Conservation (phyloP, 2,797 vertebrate genomes). For the Pristis pectinata region DNA sequence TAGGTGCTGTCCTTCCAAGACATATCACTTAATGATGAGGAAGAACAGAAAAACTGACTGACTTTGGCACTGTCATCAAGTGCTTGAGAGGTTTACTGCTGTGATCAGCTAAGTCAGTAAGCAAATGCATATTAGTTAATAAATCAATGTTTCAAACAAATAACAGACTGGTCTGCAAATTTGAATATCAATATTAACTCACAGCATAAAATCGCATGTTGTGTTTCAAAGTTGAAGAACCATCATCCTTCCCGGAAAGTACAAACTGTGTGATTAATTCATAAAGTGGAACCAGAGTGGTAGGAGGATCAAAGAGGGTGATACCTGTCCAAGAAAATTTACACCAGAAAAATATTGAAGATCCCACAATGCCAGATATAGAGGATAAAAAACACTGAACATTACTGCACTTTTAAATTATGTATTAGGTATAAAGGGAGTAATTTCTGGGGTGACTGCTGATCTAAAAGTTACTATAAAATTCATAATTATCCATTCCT, state of each 20-base stretch:
- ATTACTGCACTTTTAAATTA: background rate
- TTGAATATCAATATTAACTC: conserved; percentile 48
- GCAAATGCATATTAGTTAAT: background rate
- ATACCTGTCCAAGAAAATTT: conserved; percentile 64
- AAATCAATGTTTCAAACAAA: background rate
- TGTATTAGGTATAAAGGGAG: background rate
- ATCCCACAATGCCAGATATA: background rate
- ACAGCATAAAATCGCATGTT: conserved; percentile 93
- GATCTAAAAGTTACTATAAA: background rate
- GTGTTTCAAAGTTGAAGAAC: conserved; percentile 56
- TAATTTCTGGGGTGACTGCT: background rate
- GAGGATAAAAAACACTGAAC: background rate
- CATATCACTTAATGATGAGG: background rate
- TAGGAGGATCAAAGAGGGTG: conserved; percentile 75
- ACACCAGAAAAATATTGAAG: background rate
- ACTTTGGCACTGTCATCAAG: background rate
- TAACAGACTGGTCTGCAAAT: background rate
- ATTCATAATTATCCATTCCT: background rate
- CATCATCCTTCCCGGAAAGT: conserved; percentile 53
- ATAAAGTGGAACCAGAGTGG: conserved; percentile 75
- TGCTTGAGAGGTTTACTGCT: background rate
- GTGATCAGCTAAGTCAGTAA: background rate
- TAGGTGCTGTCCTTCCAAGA: background rate
- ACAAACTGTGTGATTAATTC: conserved; percentile 89
- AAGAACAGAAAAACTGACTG: background rate